Base-by-base conservation (phyloP, 37 sponge, comb jelly and placozoan species). In the Spongilla lacustris region DNA sequence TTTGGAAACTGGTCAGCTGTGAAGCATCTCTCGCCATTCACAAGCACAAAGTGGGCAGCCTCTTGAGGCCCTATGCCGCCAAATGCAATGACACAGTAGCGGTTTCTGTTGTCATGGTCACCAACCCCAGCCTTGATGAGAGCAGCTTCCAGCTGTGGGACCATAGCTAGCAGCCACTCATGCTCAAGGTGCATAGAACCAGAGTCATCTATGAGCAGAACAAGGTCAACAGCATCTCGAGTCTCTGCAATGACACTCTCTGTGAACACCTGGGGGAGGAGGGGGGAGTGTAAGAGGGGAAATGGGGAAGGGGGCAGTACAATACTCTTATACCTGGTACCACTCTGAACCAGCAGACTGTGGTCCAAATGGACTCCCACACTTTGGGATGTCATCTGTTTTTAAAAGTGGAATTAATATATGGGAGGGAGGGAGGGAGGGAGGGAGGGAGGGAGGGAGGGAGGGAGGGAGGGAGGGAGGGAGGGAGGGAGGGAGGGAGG, bases 81-180 rank as follows among this genome's bases (percentile, higher is more conserved):
- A 79, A 79, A 86, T 17, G 66, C 86, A 71, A 86, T 33, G 13
- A 48, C 46, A 70, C 86, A 86, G 49, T 86, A 86, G 30, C 86
- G 69, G 36, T 86, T 86, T 4, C 71, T 36, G 17, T 78, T 73
- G 19, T 5, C 69, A 19, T 79, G 73, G 69, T 79, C 79, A 48
- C 86, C 86, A 49, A 86, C 86, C 78, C 85, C 85, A 70, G 85
- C 85, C 36, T 22, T 25, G 48, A 78, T 71, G 49, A 86, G 86
- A 23, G 69, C 73, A 46, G 27, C 26, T 28, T 86, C 86, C 79
- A 86, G 70, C 19, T 36, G 41, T 5, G 85, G 85, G 29, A 85
- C 33, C 85, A 85, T 85, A 33, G 70, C 50, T 2, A 85, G 85
- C 23, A 85, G 85, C 85, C 85, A 85, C 71, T 68, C 77, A 36